These are phyloP conservation scores for Pogonomyrmex barbatus DNA, from an alignment of 1,140 invertebrate genomes.

Conservation along the genomic window DNA sequence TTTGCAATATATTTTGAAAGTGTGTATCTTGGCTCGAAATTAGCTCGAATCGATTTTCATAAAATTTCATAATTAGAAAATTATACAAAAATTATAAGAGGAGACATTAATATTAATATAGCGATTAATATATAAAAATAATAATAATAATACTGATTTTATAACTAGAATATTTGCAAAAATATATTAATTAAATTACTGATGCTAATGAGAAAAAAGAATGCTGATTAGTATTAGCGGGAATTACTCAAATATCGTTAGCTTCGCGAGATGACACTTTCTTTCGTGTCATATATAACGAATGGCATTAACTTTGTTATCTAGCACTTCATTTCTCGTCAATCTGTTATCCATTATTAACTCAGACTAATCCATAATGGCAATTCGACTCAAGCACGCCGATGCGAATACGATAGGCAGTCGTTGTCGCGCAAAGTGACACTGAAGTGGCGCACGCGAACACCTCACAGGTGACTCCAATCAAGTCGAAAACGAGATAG, in stretches of 20 bases:
- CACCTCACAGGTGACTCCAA: slow-evolving; percentile 31
- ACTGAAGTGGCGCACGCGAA: slow-evolving; percentile 55
- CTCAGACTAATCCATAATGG: slow-evolving; percentile 29
- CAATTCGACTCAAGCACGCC: slow-evolving; percentile 21
- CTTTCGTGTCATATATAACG: background rate
- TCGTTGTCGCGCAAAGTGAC: slow-evolving; percentile 31
- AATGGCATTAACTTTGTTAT: background rate
- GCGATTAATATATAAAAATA: background rate
- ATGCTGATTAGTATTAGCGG: background rate
- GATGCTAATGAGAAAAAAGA: background rate
- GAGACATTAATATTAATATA: background rate
- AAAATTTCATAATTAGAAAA: background rate
- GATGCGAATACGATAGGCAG: background rate
- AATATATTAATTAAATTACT: background rate
- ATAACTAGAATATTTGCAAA: background rate
- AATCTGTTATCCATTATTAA: slow-evolving; percentile 28
- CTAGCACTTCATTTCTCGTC: slow-evolving; percentile 12
- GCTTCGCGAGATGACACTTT: background rate
- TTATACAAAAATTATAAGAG: background rate
- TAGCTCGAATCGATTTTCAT: background rate
- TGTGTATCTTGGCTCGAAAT: background rate
- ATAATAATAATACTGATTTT: background rate
- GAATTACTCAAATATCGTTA: background rate
- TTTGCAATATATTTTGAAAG: background rate
- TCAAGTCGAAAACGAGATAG: slow-evolving; percentile 65